Base-by-base conservation (phyloP, 2,113 vertebrate genomes). In the Chascanopsetta lugubris region DNA sequence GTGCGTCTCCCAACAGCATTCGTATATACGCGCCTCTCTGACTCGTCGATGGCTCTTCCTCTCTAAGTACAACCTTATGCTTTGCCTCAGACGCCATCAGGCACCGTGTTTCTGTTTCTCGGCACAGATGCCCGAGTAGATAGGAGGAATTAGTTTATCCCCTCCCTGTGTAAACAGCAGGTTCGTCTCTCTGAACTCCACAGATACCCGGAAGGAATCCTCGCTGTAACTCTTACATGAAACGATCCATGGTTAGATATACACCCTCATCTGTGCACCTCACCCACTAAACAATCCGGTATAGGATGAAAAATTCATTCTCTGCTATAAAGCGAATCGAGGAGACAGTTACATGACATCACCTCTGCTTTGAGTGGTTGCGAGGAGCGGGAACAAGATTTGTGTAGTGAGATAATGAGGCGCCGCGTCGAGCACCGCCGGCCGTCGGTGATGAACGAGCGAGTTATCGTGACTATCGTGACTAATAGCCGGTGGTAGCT, bases 161-260 rank as follows among this genome's bases (percentile, higher is more conserved):
- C 60, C 69, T 81, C 79, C 49, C 56, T 81, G 22, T 76, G 80
- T 86, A 77, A 85, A 77, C 74, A 87, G 18, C 20, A 25, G 61
- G 61, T 56, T 80, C 69, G 27, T 77, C 82, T 34, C 5, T 64
- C 61, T 82, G 66, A 63, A 71, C 76, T n/a, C n/a, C n/a, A n/a
- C 50, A 82, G 78, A 66, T 66, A 75, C 66, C 68, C 8, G 61
- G 57, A 30, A 34, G 30, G 55, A 47, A 63, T 67, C 80, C 63
- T 24, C 47, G 17, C 59, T 48, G 22, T 61, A 25, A 45, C 40
- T 67, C 72, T 62, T 54, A 68, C 57, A 53, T 59, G 38, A 38
- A 38, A 38, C 34, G 12, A 38, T n/a, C n/a, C n/a, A n/a, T n/a
- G 34, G 34, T 11, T 5, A 15, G 34, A 38, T 38, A 4, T 34